Evolutionary conservation across 2,113 vertebrate genomes (phyloP), one percentile per base, ranked within the genome.

Genomic region (Gracilinanus agilis): DNA sequence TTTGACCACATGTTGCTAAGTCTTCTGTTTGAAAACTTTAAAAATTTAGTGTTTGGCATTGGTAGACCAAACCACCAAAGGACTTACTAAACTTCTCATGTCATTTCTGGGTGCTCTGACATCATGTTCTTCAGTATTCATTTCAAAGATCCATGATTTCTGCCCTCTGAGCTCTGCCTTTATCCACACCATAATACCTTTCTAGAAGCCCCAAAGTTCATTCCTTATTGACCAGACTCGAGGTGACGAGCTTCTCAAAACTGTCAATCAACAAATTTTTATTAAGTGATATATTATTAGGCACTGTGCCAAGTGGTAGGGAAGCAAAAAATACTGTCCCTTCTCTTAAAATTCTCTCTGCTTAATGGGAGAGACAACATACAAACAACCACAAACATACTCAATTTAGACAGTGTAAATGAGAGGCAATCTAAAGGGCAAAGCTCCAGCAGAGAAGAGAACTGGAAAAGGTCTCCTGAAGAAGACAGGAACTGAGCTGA

Each of bases 41-140:
- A 96, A 90, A 91, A 83, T 83, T n/a, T 83, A 40, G 67, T 40
- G 19, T 83, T 83, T 83, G 67, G 67, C 67, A 40, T 40, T 40
- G 67, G 67, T 21, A 83, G 67, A 83, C 67, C 67, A 83, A 83
- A 83, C 67, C 67, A 83, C n/a, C 6, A 40, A 40, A 40, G 21
- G 67, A 83, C 67, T 83, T 83, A 34, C 67, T 83, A 40, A 23
- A 40, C 67, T 83, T 83, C 67, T 83, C 67, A 23, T 83, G n/a
- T 83, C 21, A 34, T n/a, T 83, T 40, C 67, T 13, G n/a, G 67
- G 67, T 40, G 40, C n/a, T 83, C n/a, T 19, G 40, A 83, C 67
- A 83, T 83, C 67, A 83, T 23, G 16, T 83, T 40, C n/a, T 83
- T 83, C 21, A 40, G 67, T 40, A 3, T 19, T 83, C 23, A 83